Base-by-base conservation (phyloP, 2,113 vertebrate species). In the Ammodytes marinus region DNA sequence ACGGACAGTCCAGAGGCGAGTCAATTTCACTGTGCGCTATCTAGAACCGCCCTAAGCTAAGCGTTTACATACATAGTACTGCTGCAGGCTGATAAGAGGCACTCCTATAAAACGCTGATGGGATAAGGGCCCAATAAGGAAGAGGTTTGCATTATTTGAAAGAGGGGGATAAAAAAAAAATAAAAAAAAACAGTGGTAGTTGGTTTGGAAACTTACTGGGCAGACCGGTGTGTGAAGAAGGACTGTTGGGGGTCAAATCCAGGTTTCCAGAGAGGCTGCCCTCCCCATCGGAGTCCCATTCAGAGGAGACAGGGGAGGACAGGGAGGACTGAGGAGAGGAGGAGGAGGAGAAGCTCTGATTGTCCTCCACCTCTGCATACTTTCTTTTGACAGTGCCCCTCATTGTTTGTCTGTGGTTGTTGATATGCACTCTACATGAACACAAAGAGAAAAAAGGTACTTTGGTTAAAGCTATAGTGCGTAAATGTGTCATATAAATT, bases 321-420 rank as follows among this genome's bases (percentile, higher is more conserved):
- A 92, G 88, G 35, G 95, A 93, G 69, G 96, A 95, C 0, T 94
- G 94, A 37, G 92, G 93, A 45, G 91, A 91, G 0, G 96, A 97
- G 63, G 94, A 96, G 89, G 95, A 95, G 50, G 94, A 96, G 94
- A 94, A 95, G 67, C 86, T 84, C 63, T 92, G 89, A 64, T 95
- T 93, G 80, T 94, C 96, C 35, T 97, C 96, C 83, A 97, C 87
- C 91, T 96, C 96, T 71, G 96, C 94, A 5, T 96, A 97, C 90
- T 97, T 99, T 90, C 97, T 96, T 92, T 99, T 99, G 15, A 96
- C 91, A 46, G 95, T 83, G 72, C 95, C 96, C 0, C 95, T 95
- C 97, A 99, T 99, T 93, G 91, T 94, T 88, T 87, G 0, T 6
- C 87, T 59, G 67, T 45, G 27, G 66, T 65, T 57, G 75, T 91